These are phyloP conservation scores for Artemia franciscana DNA, from an alignment of 1,140 invertebrate genomes.

Conservation along the genomic window DNA sequence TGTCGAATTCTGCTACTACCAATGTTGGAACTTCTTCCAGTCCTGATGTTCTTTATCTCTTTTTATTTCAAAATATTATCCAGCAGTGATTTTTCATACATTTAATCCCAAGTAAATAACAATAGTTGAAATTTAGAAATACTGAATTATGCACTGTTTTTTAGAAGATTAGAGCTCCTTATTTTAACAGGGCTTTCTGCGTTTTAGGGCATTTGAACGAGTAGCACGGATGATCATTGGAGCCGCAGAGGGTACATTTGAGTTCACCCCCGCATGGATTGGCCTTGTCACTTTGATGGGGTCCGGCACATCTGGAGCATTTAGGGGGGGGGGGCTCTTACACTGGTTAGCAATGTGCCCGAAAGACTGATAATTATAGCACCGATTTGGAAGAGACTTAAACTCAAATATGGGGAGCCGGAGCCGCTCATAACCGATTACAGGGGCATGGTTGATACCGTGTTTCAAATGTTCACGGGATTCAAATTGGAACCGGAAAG, in stretches of 20 bases:
- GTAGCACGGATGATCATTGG: neutral
- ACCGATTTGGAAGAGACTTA: neutral
- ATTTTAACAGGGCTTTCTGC: too few species aligned
- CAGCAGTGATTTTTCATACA: too few species aligned
- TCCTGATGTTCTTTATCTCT: too few species aligned
- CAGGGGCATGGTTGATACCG: neutral
- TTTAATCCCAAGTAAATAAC: too few species aligned
- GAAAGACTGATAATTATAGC: neutral
- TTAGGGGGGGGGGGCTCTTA: neutral
- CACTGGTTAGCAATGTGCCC: neutral
- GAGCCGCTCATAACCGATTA: neutral
- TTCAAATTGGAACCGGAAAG: too few species aligned
- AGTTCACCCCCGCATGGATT: neutral
- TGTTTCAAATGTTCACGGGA: too few species aligned
- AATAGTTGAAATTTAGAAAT: too few species aligned
- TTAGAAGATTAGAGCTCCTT: too few species aligned
- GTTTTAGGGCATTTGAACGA: neutral
- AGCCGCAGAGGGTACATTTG: neutral
- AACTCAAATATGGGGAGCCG: neutral
- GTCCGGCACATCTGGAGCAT: neutral
- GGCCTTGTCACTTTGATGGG: neutral
- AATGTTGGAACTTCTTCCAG: too few species aligned
- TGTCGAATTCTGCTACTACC: too few species aligned
- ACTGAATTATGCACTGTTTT: too few species aligned
- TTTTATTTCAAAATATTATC: too few species aligned